Evolutionary conservation across 2,113 vertebrate genomes (phyloP), one percentile per base, ranked within the genome.

Genomic region (Camarhynchus parvulus): DNA sequence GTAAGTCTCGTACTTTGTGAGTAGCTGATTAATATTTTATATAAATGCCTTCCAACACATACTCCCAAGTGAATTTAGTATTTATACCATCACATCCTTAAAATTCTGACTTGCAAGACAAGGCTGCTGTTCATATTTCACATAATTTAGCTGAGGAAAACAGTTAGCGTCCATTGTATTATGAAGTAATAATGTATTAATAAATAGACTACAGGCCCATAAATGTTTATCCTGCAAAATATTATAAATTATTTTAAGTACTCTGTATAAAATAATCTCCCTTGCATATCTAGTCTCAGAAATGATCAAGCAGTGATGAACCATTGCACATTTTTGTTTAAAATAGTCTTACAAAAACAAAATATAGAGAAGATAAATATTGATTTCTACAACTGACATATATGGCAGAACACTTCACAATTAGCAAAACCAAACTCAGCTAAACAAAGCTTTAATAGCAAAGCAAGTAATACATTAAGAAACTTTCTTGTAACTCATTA

Each of bases 241-340:
- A 81, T 12, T 86, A 78, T 9, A 52, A 24, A 27, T 79, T 50
- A 59, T 91, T 94, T 59, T 5, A 87, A 95, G 37, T 78, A 19
- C 2, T 15, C 13, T 47, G 9, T 52, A 68, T 30, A 63, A 81
- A 91, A 53, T 30, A 89, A 41, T 69, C 39, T 74, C 12, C 22
- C 33, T 87, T 76, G 58, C 27, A 23, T 76, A 80, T 74, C 53
- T 83, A 17, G 68, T 95, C 87, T 93, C 80, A 68, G 88, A 95
- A 95, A 94, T 62, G 33, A 94, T 27, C 28, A 63, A 68, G 68
- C 18, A 87, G 35, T 76, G 46, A 56, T 61, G 67, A 95, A 72
- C 23, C 21, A 94, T 7, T 64, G 64, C 47, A 93, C 33, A 80
- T 77, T 93, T 93, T 89, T 94, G 83, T 87, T 95, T 95, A 87